Conservation (phyloP, 2,888 invertebrate species). For the Hemithea aestivaria region DNA sequence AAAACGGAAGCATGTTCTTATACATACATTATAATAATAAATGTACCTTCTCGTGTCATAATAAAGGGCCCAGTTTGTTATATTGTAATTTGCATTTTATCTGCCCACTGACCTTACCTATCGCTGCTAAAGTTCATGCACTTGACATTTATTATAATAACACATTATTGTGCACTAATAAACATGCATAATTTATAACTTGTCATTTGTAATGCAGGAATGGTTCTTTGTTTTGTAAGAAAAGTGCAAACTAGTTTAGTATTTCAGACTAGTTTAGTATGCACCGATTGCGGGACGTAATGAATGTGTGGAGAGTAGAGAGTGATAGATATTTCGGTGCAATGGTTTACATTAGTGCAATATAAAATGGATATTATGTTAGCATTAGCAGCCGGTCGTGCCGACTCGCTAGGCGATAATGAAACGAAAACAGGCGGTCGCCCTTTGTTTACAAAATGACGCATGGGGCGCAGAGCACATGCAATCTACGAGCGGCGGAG, state of each 20-base stretch:
- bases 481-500: conserved; percentile 70
- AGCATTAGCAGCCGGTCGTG: conserved; percentile 18
- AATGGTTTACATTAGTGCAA: conserved; percentile 19
- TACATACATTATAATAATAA: conserved; percentile 1
- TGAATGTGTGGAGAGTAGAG: neutral
- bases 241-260: neutral
- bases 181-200: conserved; percentile 2
- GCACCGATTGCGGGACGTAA: no score
- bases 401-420: conserved; percentile 46
- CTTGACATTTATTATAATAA: conserved; percentile 37
- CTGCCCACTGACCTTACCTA: conserved; percentile 15
- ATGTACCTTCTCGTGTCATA: neutral
- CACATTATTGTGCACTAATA: conserved; percentile 8
- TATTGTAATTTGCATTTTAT: conserved; percentile 11
- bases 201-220: no score
- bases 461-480: conserved; percentile 65
- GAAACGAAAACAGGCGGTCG: conserved; percentile 62
- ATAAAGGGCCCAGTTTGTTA: conserved; percentile 1
- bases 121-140: conserved; percentile 37
- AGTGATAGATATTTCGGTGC: conserved; percentile 11
- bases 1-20: conserved; percentile 10
- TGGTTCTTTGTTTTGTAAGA: no score
- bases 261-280: no score
- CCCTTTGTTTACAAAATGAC: conserved; percentile 78
- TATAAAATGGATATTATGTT: conserved; percentile 40